A percentile compares a stretch with the other conserved stretches of the same genome.
Conservation (phyloP, 2,888 invertebrate species). For the Chromoteleia sp. region DNA sequence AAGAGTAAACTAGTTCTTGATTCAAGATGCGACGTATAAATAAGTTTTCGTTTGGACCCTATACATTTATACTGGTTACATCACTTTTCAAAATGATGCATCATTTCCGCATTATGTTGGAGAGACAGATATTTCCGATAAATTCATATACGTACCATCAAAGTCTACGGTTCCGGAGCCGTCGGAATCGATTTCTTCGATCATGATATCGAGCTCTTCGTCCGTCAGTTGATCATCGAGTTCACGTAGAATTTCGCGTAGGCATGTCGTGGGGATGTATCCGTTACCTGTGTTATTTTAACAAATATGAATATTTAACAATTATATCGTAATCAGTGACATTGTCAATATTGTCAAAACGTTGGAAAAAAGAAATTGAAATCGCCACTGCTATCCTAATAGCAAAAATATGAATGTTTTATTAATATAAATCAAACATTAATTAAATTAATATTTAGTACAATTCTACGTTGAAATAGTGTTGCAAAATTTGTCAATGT, state of each 20-base stretch:
- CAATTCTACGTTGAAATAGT: too few relatives aligned
- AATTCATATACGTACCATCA: conserved; percentile 90
- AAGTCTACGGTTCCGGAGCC: conserved; percentile 99
- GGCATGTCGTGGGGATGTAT: conserved; percentile 96
- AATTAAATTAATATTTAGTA: too few relatives aligned
- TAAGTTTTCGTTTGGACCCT: conserved; percentile 70
- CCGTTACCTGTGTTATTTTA: conserved; percentile 90
- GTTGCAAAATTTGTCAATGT: too few relatives aligned
- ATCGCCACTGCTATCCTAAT: too few relatives aligned
- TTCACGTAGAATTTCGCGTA: conserved; percentile 97
- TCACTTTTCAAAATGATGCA: conserved; percentile 33
- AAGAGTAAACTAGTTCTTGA: conserved; percentile 10
- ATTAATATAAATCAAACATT: too few relatives aligned
- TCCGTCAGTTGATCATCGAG: conserved; percentile 98
- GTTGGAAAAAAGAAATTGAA: too few relatives aligned
- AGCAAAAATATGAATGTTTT: too few relatives aligned
- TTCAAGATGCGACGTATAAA: conserved; percentile 67
- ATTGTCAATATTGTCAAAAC: too few relatives aligned
- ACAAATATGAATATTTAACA: too few relatives aligned
- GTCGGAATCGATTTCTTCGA: conserved; percentile 98
- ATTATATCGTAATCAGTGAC: not conserved
- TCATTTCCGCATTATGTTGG: conserved; percentile 43
- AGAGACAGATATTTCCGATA: conserved; percentile 33
- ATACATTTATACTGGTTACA: conserved; percentile 62
- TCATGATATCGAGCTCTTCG: conserved; percentile 97